Percentiles rank a stretch among this genome's conserved stretches.
Evolutionary conservation across 2,888 invertebrate genomes (phyloP).

Genomic region (Himalopsyche japonica): DNA sequence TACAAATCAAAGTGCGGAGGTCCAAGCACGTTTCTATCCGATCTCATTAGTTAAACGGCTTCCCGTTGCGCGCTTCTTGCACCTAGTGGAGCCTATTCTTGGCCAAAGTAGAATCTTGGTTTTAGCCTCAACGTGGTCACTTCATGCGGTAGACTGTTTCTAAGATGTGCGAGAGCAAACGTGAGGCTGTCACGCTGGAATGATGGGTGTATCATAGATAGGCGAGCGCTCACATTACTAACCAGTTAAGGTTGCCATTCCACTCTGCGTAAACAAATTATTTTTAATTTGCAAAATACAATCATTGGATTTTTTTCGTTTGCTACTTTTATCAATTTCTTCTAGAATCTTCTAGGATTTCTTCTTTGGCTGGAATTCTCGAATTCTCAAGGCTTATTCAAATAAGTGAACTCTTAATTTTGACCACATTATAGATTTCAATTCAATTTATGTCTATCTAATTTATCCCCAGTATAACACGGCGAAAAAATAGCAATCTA

Average conservation of each 20-base stretch:
- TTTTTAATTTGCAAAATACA: too few species aligned
- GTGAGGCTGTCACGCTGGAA: conserved; percentile 27
- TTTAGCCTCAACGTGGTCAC: conserved; percentile 13
- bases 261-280: neutral
- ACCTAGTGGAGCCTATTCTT: neutral
- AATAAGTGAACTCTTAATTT: too few species aligned
- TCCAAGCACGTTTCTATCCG: neutral
- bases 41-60: neutral
- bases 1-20: neutral
- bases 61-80: neutral
- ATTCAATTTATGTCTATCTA: too few species aligned
- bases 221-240: neutral
- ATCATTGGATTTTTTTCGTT: too few species aligned
- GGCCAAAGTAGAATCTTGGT: neutral
- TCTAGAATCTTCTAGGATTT: too few species aligned
- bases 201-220: conserved; percentile 20
- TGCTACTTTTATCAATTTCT: too few species aligned
- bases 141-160: conserved; percentile 19
- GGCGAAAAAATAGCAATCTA: too few species aligned
- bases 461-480: too few species aligned
- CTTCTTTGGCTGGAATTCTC: too few species aligned
- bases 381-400: too few species aligned
- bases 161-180: conserved; percentile 15
- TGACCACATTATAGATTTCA: too few species aligned
- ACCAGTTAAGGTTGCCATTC: neutral